phyloP scores from a whole-genome alignment of 2,888 invertebrate species.

The Amphiduros pacificus region DNA sequence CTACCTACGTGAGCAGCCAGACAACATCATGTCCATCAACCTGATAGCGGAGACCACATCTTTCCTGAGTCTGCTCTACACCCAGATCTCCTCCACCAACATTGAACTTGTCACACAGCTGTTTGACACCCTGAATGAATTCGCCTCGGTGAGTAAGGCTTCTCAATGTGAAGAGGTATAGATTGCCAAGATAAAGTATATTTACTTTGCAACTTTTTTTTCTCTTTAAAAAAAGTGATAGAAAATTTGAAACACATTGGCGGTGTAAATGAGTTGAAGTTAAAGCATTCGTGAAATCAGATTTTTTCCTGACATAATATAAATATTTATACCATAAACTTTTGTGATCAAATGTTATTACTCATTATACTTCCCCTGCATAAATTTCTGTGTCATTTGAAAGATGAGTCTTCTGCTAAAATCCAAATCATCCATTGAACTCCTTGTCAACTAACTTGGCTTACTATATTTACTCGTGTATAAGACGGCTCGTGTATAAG shows the following conservation, averaged over 20 bases:
- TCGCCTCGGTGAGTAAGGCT: constrained; percentile 48
- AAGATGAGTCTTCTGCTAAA: too few species aligned
- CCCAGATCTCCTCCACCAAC: constrained; percentile 49
- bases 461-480: too few species aligned
- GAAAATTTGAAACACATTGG: too few species aligned
- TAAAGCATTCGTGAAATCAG: too few species aligned
- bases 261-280: neutral
- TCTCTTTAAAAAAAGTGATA: neutral
- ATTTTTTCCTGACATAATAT: too few species aligned
- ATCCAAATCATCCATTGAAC: too few species aligned
- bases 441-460: too few species aligned
- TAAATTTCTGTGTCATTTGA: too few species aligned
- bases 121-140: constrained; percentile 54
- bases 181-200: neutral
- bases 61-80: constrained; percentile 53
- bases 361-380: too few species aligned
- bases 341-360: too few species aligned
- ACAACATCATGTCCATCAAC: constrained; percentile 57
- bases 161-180: neutral
- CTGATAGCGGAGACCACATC: constrained; percentile 53
- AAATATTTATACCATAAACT: too few species aligned
- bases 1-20: constrained; percentile 55
- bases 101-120: constrained; percentile 51
- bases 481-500: too few species aligned
- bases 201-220: neutral